Base-by-base conservation (phyloP, 2,888 invertebrate genomes). In the Eupelmus urozonus region DNA sequence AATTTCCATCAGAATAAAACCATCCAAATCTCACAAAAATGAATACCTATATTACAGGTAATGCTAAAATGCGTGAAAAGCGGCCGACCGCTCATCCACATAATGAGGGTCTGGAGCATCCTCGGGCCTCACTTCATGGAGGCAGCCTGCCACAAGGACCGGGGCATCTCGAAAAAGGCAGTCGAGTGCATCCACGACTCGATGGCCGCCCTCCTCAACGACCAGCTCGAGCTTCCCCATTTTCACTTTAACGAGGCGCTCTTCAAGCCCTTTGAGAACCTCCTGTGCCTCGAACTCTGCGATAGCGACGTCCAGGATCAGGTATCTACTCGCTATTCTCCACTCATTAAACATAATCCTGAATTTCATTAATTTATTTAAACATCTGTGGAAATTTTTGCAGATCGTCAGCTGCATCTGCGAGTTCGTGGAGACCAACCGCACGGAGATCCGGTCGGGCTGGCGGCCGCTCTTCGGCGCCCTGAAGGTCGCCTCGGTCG, bases 381-480 rank as follows among this genome's bases (percentile, higher is more conserved):
- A 49, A 49, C 16, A 49, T 49, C 49, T 11, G 9, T 34, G 34
- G 9, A 34, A 34, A 34, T 45, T 40, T 72, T 18, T 91, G 29
- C 91, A 97, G 95, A 97, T 99, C 84, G 96, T 98, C 59, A 96
- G 97, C 72, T 97, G 97, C 84, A 94, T 98, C 63, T 98, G 98
- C 89, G 98, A 98, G 90, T 96, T 98, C 85, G 98, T 99, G 0
- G 98, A 98, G 90, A 96, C 96, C 0, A 97, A 97, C 88, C 93
- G 97, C 84, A 95, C 95, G 79, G 97, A 98, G 91, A 97, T 98
- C 55, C 93, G 96, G 82, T 98, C 97, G 0, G 98, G 98, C 0
- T 99, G 98, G 98, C 92, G 98, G 71, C 97, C 98, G 0, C 91
- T 99, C 1, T 99, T 99, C 87, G 97, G 97, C 13, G 97, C 98